phyloP scores from a whole-genome alignment of 2,797 vertebrate species.

The Chiloscyllium punctatum region DNA sequence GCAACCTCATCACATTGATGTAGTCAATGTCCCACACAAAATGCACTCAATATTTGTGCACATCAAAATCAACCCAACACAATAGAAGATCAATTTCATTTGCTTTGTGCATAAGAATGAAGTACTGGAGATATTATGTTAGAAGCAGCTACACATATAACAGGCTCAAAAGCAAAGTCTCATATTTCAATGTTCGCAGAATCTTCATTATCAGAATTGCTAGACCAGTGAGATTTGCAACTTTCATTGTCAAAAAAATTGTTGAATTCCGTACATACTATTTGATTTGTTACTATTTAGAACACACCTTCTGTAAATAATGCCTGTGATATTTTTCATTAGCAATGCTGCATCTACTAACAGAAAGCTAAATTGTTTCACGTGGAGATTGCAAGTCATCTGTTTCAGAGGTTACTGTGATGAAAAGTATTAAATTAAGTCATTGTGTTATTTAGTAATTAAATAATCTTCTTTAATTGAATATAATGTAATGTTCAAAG shows the following conservation, averaged over 20 bases:
- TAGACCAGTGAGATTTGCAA: neutral
- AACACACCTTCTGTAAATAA: neutral
- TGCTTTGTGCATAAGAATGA: neutral
- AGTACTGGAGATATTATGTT: neutral
- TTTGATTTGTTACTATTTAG: neutral
- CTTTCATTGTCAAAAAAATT: neutral
- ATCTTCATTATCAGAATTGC: neutral
- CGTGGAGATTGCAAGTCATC: neutral
- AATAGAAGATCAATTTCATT: neutral
- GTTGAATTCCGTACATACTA: neutral
- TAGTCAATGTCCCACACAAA: neutral
- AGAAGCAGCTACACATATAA: neutral
- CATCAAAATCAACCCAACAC: neutral
- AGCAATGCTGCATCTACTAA: neutral
- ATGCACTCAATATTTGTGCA: neutral
- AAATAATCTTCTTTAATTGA: conserved; percentile 15
- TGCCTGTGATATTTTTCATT: neutral
- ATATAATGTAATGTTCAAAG: neutral
- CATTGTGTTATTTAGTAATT: conserved; percentile 19
- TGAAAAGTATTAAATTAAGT: neutral
- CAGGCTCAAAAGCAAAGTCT: neutral
- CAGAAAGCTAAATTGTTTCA: conserved; percentile 11
- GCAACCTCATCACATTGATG: neutral
- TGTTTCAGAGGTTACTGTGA: neutral
- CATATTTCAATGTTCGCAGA: neutral